Evolutionary conservation across 2,113 vertebrate species (phyloP).

Genomic region (Hemichromis elongatus): DNA sequence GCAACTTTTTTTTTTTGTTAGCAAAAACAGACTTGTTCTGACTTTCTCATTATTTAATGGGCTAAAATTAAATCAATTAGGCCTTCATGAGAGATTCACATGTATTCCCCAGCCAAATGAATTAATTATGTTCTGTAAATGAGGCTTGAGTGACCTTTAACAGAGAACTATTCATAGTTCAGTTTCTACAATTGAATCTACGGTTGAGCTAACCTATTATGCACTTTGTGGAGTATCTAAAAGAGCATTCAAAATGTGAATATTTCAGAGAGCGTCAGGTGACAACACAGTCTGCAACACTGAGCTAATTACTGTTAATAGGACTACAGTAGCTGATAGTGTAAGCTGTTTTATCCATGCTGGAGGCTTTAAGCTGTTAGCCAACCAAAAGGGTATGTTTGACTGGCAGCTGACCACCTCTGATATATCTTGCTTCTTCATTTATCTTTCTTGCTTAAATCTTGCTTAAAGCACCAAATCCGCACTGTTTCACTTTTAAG

Average conservation of each 20-base stretch:
- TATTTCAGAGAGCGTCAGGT: neutral
- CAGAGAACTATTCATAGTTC: conserved; percentile 11
- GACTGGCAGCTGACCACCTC: neutral
- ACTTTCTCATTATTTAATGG: neutral
- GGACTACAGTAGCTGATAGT: neutral
- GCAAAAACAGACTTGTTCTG: neutral
- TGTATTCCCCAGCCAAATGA: neutral
- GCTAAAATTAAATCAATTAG: conserved; percentile 17
- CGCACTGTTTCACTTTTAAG: too few species aligned
- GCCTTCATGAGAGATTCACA: neutral
- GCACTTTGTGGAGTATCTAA: neutral
- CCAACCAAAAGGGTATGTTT: neutral
- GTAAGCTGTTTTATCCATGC: neutral
- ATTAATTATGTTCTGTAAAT: conserved; percentile 33
- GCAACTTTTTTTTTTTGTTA: neutral
- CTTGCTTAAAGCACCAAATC: neutral
- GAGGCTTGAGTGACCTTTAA: conserved; percentile 27
- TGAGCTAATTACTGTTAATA: neutral
- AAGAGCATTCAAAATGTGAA: neutral
- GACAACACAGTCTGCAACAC: neutral
- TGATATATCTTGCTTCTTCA: neutral
- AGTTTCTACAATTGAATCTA: neutral
- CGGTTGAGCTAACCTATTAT: conserved; percentile 2
- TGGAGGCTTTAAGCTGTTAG: neutral
- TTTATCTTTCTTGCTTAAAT: neutral